phyloP scores from a whole-genome alignment of 23 tunicate species.

The Corella eumyota region DNA sequence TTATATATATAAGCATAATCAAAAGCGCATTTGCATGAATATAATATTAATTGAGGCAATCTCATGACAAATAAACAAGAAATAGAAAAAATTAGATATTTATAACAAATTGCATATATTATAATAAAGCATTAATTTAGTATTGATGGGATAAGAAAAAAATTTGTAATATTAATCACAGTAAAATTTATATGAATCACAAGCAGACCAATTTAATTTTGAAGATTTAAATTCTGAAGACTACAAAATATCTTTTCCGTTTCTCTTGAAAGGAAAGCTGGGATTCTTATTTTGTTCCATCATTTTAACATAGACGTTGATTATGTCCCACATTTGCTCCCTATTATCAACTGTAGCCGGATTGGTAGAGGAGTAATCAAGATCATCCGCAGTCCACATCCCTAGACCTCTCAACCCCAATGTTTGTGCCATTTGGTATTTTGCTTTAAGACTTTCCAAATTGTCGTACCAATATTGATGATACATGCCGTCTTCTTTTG shows the following conservation, averaged over 20 bases:
- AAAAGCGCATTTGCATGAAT: too few relatives aligned
- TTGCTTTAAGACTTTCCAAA: conserved; percentile 23
- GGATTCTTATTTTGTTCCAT: too few relatives aligned
- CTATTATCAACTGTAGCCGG: conserved; percentile 12
- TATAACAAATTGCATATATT: background rate
- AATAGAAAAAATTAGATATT: too few relatives aligned
- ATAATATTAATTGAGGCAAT: too few relatives aligned
- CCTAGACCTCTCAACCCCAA: conserved; percentile 32
- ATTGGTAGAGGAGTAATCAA: conserved; percentile 48
- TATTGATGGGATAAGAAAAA: background rate
- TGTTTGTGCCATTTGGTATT: conserved; percentile 32
- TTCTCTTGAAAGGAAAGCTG: too few relatives aligned
- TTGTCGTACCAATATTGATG: conserved; percentile 68
- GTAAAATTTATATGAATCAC: background rate
- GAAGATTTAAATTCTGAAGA: too few relatives aligned
- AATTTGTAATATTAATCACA: background rate
- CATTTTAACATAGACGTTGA: conserved; percentile 11
- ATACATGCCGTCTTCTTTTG: conserved; percentile 17
- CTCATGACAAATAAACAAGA: too few relatives aligned
- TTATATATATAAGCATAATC: too few relatives aligned
- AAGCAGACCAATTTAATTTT: too few relatives aligned
- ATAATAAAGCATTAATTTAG: background rate
- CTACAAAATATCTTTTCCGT: too few relatives aligned
- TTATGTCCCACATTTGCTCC: conserved; percentile 28
- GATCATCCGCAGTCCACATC: conserved; percentile 38